A percentile compares a stretch with the other conserved stretches of the same genome.
These are phyloP conservation scores for Anas platyrhynchos DNA, from an alignment of 2,113 vertebrate species.

Conservation along the genomic window DNA sequence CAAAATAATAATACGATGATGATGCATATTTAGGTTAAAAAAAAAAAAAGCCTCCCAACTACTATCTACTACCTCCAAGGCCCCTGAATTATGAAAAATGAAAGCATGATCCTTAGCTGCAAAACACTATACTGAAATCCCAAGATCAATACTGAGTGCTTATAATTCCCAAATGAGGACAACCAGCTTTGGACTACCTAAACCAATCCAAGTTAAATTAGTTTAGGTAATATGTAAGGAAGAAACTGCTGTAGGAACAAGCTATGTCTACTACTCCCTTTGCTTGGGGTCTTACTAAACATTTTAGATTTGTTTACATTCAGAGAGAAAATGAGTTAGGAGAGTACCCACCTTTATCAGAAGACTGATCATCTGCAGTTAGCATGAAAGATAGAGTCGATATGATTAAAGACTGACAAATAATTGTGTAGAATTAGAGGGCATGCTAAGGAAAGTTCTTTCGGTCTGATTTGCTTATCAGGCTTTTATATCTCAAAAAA, in stretches of 20 bases:
- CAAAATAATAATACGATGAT: background rate
- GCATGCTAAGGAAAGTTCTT: background rate
- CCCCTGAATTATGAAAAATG: background rate
- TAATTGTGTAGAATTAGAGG: background rate
- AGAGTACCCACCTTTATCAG: slow-evolving; percentile 89
- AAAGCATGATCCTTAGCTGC: background rate
- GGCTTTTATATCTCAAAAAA: background rate
- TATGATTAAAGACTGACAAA: slow-evolving; percentile 63
- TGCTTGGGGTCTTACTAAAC: background rate
- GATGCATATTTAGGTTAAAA: too few relatives aligned
- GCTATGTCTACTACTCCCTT: background rate
- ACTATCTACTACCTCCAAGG: background rate
- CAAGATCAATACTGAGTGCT: background rate
- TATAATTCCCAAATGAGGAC: background rate
- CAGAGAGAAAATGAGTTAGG: background rate
- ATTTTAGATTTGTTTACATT: background rate
- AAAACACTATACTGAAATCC: background rate
- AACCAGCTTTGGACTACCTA: background rate
- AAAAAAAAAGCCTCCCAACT: background rate
- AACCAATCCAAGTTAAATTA: too few relatives aligned
- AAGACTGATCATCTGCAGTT: slow-evolving; percentile 89
- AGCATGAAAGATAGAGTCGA: slow-evolving; percentile 83
- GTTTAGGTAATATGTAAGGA: too few relatives aligned
- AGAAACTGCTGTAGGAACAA: background rate
- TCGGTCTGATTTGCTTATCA: background rate